Base-by-base conservation (phyloP, 2,113 vertebrate species). In the Octodon degus region DNA sequence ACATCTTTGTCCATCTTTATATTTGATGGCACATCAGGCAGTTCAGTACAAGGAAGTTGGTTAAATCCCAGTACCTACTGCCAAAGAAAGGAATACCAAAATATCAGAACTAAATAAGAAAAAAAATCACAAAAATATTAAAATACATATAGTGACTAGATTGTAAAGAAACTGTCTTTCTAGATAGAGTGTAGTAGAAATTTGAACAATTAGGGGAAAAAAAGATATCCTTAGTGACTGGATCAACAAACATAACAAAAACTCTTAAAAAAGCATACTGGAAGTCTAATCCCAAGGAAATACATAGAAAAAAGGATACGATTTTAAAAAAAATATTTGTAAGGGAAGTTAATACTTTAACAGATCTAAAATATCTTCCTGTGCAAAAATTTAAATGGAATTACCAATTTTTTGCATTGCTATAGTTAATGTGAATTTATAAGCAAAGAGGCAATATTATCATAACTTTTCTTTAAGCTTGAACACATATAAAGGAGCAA, bases 321-420 rank as follows among this genome's bases (percentile, higher is more conserved):
- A 86, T 87, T 93, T 90, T 19, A 27, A 86, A 96, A 43, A 94
- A 93, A 81, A 90, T 62, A 96, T 87, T 83, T 95, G 79, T 68
- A 93, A 62, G 43, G 84, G 11, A 81, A 62, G 32, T 32, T 90
- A 93, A 90, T 50, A 89, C 47, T 62, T 86, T 80, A 72, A 79
- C 58, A 76, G 24, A 62, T 93, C 58, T 85, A 95, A 94, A 97
- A 95, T 90, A 90, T 47, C 37, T 95, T 93, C 43, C 22, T 90
- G 86, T 84, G 76, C 40, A 97, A 96, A 94, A 95, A 67, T 25
- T 87, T 92, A 93, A 96, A 76, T 62, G 43, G 85, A 96, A 88
- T 25, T 20, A 89, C 40, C 80, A 14, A 40, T 63, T 50, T 47
- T 98, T n/a, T 80, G 40, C 55, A 94, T 47, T 79, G n/a, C 25